phyloP scores from a whole-genome alignment of 1,140 invertebrate species.

The Megalonaias nervosa region DNA sequence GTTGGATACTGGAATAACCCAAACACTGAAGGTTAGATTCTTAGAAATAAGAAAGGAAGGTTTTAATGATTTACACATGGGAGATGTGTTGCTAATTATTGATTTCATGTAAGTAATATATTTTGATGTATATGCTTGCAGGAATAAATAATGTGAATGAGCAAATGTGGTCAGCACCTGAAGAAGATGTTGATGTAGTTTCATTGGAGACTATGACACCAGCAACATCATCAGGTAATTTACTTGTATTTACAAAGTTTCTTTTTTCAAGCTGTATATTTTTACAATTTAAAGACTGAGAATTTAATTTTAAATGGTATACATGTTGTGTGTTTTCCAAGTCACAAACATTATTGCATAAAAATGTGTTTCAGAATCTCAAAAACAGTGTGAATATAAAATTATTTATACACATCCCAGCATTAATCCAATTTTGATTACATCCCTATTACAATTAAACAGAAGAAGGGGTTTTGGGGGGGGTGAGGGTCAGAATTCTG shows the following conservation, averaged over 20 bases:
- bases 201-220: not conserved
- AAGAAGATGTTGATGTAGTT: slow-evolving; percentile 10
- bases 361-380: not conserved
- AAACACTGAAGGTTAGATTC: slow-evolving; percentile 5
- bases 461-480: too few species aligned
- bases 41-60: slow-evolving; percentile 6
- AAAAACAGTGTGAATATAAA: too few species aligned
- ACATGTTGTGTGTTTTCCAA: not conserved
- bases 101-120: not conserved
- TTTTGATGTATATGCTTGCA: slow-evolving; percentile 4
- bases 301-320: too few species aligned
- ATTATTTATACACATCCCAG: too few species aligned
- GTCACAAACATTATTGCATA: not conserved
- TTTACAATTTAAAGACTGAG: too few species aligned
- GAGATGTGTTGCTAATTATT: not conserved
- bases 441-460: too few species aligned
- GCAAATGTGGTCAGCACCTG: not conserved
- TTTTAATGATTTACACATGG: not conserved
- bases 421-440: too few species aligned
- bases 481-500: too few species aligned
- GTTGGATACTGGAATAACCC: not conserved
- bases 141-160: not conserved
- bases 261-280: too few species aligned
- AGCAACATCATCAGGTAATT: too few species aligned
- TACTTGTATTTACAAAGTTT: too few species aligned